These are phyloP conservation scores for Corythucha ciliata DNA, from an alignment of 2,888 invertebrate species.

Conservation along the genomic window DNA sequence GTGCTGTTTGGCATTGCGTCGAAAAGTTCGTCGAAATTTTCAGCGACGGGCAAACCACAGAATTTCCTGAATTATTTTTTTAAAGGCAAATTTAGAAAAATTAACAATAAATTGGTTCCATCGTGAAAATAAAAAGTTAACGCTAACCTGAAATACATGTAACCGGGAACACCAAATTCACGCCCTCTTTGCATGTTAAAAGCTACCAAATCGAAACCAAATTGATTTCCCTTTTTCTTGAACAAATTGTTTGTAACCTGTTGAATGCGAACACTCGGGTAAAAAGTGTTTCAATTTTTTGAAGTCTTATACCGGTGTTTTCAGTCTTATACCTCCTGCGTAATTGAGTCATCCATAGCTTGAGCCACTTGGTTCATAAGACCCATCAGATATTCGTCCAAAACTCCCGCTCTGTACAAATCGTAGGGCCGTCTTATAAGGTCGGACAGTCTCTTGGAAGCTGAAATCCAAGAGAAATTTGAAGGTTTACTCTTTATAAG, in stretches of 20 bases:
- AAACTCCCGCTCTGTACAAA: conserved; percentile 77
- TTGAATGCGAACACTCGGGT: conserved; percentile 40
- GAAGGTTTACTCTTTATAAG: background rate
- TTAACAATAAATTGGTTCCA: background rate
- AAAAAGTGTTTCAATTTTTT: background rate
- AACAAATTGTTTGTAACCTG: conserved; percentile 87
- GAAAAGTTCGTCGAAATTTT: conserved; percentile 68
- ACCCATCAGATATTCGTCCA: conserved; percentile 89
- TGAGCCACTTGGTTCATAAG: conserved; percentile 89
- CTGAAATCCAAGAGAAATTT: conserved; percentile 44
- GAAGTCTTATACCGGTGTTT: background rate
- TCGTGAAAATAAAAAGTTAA: conserved; percentile 1
- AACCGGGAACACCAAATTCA: conserved; percentile 84
- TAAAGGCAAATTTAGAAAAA: background rate
- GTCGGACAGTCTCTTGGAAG: conserved; percentile 78
- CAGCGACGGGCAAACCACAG: conserved; percentile 72
- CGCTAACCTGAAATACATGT: conserved; percentile 71
- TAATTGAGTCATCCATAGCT: conserved; percentile 90
- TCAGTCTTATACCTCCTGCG: conserved; percentile 46
- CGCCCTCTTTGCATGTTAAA: conserved; percentile 90
- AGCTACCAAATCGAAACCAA: conserved; percentile 83
- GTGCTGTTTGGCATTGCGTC: conserved; percentile 85
- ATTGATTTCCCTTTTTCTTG: conserved; percentile 50
- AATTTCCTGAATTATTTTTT: conserved; percentile 54
- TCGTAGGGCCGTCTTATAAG: conserved; percentile 83